A percentile compares a stretch with the other conserved stretches of the same genome.
Evolutionary conservation across 2,797 vertebrate genomes (phyloP).

Genomic region (Moxostoma hubbsi): DNA sequence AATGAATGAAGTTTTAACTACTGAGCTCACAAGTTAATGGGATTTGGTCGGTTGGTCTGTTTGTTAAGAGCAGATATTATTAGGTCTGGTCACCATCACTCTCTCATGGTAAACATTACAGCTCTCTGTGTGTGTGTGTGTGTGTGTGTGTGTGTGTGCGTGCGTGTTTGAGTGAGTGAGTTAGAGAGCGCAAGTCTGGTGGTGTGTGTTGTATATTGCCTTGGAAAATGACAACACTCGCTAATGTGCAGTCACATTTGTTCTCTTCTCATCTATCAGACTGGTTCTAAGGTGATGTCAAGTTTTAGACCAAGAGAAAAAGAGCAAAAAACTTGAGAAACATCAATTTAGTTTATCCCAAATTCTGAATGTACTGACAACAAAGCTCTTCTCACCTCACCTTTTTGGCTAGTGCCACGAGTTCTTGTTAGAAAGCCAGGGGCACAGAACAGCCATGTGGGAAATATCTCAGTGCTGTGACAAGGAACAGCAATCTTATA

Average conservation of each 20-base stretch:
- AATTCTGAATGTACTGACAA: neutral
- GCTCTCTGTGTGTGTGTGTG: neutral
- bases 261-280: too few relatives aligned
- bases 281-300: too few relatives aligned
- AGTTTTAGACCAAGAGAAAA: neutral
- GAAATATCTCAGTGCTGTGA: constrained; percentile 55
- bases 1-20: constrained; percentile 17
- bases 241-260: constrained; percentile 25
- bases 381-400: neutral
- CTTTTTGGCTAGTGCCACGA: constrained; percentile 22
- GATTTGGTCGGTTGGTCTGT: constrained; percentile 6
- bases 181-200: neutral
- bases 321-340: neutral
- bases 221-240: constrained; percentile 30
- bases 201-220: constrained; percentile 14
- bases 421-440: constrained; percentile 32
- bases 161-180: too few relatives aligned
- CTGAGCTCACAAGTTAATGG: constrained; percentile 17
- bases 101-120: neutral
- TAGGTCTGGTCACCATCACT: constrained; percentile 43
- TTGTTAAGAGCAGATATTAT: constrained; percentile 12
- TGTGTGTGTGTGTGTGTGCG: constrained; percentile 10
- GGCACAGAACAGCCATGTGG: constrained; percentile 41
- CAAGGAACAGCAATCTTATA: constrained; percentile 48
- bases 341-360: neutral